Evolutionary conservation across 1,140 invertebrate genomes (phyloP), one percentile per base, ranked within the genome.

Genomic region (Trachymyrmex septentrionalis): DNA sequence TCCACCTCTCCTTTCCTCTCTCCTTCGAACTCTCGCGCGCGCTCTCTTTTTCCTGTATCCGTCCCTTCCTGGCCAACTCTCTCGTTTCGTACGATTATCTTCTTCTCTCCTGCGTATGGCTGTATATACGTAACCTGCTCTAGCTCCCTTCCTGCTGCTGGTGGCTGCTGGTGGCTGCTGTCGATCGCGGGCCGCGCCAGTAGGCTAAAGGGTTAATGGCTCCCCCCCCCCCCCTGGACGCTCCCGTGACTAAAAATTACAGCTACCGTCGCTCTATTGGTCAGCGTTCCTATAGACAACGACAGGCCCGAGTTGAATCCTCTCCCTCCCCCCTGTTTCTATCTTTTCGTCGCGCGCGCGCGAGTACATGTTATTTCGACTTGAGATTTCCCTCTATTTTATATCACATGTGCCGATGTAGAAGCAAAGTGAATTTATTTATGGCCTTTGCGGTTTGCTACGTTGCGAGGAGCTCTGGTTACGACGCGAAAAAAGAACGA

Each of bases 121-220:
- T 72, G 21, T 73, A 27, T 61, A 19, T 9, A 34, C 30, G n/a
- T 24, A 67, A 19, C 14, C 48, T 27, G 77, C 48, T 59, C 44
- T 67, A 59, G 30, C 16, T 75, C 80, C 67, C 69, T 75, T 67
- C 30, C 50, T 57, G n/a, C n/a, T n/a, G n/a, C n/a, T n/a, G n/a
- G n/a, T n/a, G n/a, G n/a, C n/a, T n/a, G n/a, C n/a, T n/a, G 34
- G 71, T 64, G 59, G 71, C 71, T 88, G 55, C 30, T 64, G 71
- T 69, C 71, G 69, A 69, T 53, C 61, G 34, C 61, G 34, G 57
- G 10, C 38, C 38, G n/a, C 63, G 63, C 69, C 71, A 91, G 64
- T 91, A 88, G 90, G 78, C 90, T 88, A 88, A 91, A 91, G 90
- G 90, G 84, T 91, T 90, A 89, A 91, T 82, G 78, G 82, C 78